Evolutionary conservation across 64 coral and sea anemone genomes (phyloP).

Genomic region (Actinia tenebrosa): DNA sequence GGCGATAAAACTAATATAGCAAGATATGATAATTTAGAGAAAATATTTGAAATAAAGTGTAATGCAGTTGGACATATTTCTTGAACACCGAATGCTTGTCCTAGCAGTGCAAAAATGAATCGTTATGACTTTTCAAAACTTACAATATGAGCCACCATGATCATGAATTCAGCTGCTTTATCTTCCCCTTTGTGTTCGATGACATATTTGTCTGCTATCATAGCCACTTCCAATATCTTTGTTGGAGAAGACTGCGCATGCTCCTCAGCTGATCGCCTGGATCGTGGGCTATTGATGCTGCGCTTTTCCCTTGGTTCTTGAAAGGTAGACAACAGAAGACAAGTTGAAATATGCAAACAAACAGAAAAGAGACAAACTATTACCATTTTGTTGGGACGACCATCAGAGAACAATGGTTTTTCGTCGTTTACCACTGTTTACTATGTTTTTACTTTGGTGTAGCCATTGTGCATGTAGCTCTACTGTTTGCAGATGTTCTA

Average conservation of each 20-base stretch:
- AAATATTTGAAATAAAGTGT: too few relatives aligned
- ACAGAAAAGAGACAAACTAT: neutral
- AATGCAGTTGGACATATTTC: too few relatives aligned
- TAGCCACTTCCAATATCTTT: conserved; percentile 47
- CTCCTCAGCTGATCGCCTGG: neutral
- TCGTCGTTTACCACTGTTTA: too few relatives aligned
- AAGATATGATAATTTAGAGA: too few relatives aligned
- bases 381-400: too few relatives aligned
- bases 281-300: neutral
- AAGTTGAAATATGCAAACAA: neutral
- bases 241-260: neutral
- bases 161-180: neutral
- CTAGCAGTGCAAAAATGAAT: neutral
- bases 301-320: neutral
- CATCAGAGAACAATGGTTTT: too few relatives aligned
- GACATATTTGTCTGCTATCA: conserved; percentile 48
- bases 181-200: conserved; percentile 19
- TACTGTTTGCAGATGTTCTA: too few relatives aligned
- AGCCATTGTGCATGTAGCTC: too few relatives aligned
- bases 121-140: neutral
- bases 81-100: too few relatives aligned
- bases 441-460: too few relatives aligned
- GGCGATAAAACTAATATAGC: too few relatives aligned
- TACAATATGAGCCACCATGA: conserved; percentile 53
- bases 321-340: neutral